Evolutionary conservation across 2,888 invertebrate genomes (phyloP), one percentile per base, ranked within the genome.

Genomic region (Xanthorhoe spadicearia): DNA sequence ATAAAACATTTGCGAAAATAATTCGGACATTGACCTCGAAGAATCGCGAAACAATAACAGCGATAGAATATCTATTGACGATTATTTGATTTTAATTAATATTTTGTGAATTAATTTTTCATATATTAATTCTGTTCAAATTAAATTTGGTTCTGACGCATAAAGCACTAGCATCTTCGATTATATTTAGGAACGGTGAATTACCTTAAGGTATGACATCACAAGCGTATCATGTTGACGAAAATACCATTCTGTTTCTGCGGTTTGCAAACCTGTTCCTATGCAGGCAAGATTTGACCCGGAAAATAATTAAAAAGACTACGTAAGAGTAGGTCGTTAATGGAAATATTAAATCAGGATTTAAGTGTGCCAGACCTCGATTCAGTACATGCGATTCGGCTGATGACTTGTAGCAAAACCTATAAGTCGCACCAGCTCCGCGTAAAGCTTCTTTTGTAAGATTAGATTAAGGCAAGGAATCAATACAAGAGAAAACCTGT

Each of bases 291-390:
- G 54, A 17, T 50, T 48, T 55, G 46, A 63, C 59, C 66, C 63
- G 66, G 63, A 56, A 67, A 67, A 62, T 58, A 53, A 58, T 64
- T 57, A 64, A 54, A 43, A 46, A 61, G 55, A 54, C 63, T 48
- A 57, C 58, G 64, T 54, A 64, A 49, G 56, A 60, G 55, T 64
- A 64, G 56, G 56, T 62, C 66, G 59, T 63, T 67, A 64, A 60
- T 67, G 63, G 63, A 56, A 67, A 67, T 67, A 67, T 63, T 67
- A 63, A 67, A 67, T 67, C 63, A 67, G 60, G 60, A 60, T 64
- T 56, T 67, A 38, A 19, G 55, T 10, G 50, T 51, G 48, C 58
- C 50, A 66, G 43, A 38, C 51, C 32, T 17, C n/a, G 51, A 43
- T 15, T 4, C 23, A 58, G 51, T 38, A 6, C 19, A 15, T 9